phyloP scores from a whole-genome alignment of 2,888 invertebrate species.

The Coelopa pilipes region DNA sequence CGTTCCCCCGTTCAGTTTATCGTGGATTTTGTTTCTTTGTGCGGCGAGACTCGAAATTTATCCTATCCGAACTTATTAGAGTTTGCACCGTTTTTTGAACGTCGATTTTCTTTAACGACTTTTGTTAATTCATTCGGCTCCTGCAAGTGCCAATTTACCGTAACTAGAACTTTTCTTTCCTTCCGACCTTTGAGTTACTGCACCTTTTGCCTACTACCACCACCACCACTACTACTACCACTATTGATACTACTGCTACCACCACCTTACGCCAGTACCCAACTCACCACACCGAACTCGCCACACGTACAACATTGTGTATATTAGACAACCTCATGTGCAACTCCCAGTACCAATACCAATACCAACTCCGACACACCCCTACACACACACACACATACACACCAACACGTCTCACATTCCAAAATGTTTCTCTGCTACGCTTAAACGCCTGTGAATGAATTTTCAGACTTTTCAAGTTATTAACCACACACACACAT shows the following conservation, averaged over 20 bases:
- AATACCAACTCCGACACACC: background rate
- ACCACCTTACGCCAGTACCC: conserved; percentile 1
- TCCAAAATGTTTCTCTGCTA: conserved; percentile 31
- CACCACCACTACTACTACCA: background rate
- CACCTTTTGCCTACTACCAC: conserved; percentile 16
- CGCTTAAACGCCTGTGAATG: conserved; percentile 38
- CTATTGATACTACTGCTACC: background rate
- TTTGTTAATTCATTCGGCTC: conserved; percentile 10
- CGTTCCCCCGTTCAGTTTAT: background rate
- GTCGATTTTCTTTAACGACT: background rate
- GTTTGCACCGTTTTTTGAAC: conserved; percentile 18
- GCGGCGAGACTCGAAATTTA: too few relatives aligned
- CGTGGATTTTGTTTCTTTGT: background rate
- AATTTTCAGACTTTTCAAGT: conserved; percentile 17
- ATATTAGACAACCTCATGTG: background rate
- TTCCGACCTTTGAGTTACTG: conserved; percentile 4
- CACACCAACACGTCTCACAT: conserved; percentile 30
- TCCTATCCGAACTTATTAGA: conserved; percentile 1
- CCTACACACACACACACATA: conserved; percentile 34
- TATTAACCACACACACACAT: conserved; percentile 15
- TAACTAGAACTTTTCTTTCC: conserved; percentile 9
- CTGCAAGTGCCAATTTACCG: conserved; percentile 11
- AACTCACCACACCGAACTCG: background rate
- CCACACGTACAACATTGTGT: conserved; percentile 12
- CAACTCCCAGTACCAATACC: background rate